A percentile compares a stretch with the other conserved stretches of the same genome.
These are phyloP conservation scores for Urocitellus parryii DNA, from an alignment of 2,113 vertebrate genomes.

Conservation along the genomic window DNA sequence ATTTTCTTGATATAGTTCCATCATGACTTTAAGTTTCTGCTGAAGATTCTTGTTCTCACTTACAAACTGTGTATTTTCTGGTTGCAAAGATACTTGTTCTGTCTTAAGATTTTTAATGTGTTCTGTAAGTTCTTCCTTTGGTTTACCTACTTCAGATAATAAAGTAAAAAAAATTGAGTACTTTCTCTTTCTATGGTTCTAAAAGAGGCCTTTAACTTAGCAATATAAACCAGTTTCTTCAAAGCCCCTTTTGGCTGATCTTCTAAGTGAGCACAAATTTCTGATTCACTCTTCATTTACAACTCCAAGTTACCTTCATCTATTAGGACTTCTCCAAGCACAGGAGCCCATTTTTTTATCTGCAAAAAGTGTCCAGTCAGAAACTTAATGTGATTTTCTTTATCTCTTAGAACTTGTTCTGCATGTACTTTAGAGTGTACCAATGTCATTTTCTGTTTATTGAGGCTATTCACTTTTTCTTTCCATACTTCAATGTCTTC, in stretches of 20 bases:
- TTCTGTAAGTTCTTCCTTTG: conserved; percentile 93
- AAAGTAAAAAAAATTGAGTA: conserved; percentile 88
- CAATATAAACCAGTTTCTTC: conserved; percentile 94
- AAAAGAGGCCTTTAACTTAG: conserved; percentile 93
- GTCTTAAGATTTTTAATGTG: conserved; percentile 89
- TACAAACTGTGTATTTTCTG: conserved; percentile 86
- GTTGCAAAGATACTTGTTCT: conserved; percentile 88
- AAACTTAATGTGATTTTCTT: conserved; percentile 94
- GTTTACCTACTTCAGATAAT: conserved; percentile 89
- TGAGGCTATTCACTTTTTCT: conserved; percentile 92
- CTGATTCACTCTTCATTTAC: conserved; percentile 83
- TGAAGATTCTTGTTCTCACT: conserved; percentile 90
- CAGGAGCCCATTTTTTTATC: conserved; percentile 94
- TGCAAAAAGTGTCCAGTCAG: conserved; percentile 93
- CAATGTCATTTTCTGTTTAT: conserved; percentile 92
- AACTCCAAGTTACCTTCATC: conserved; percentile 81
- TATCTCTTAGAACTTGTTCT: conserved; percentile 90
- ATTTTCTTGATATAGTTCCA: conserved; percentile 98
- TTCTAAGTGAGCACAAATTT: conserved; percentile 86
- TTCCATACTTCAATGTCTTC: conserved; percentile 93
- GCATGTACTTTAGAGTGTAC: conserved; percentile 87
- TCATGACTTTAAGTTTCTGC: conserved; percentile 97
- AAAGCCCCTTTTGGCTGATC: conserved; percentile 91
- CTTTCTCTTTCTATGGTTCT: conserved; percentile 94
- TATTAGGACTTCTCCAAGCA: conserved; percentile 86